Base-by-base conservation (phyloP, 1,140 invertebrate genomes). In the Euura lappo region DNA sequence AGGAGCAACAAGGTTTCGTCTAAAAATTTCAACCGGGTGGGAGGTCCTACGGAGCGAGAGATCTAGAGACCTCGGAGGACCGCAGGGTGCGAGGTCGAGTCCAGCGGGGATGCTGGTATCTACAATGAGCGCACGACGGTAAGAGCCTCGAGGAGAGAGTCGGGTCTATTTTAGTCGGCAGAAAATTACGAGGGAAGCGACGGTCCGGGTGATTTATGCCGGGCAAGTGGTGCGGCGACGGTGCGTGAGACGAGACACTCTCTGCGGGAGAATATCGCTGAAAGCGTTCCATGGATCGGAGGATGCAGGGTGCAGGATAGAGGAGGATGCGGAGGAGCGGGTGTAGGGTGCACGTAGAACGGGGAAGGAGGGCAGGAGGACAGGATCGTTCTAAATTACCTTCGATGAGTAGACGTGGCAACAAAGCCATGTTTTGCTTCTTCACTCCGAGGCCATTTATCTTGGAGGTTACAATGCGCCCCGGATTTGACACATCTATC, bases 401-500 rank as follows among this genome's bases (percentile, higher is more conserved):
- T 84, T 85, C 80, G 85, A 85, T 84, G 83, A 86, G 84, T 81
- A 79, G 79, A 81, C 75, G 71, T 77, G 75, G 75, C 81, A 88
- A 89, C 87, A 89, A 89, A 83, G 81, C 85, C 87, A 85, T 89
- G 88, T 89, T 89, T 89, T 88, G 88, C 88, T 88, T 87, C 85
- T 84, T 88, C 86, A 87, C 83, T 83, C 81, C n/a, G 77, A 79
- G 79, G 82, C 86, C 88, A 89, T 89, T 89, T 89, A 89, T 89
- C 86, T 88, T 85, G 79, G 80, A 79, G 78, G 76, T 75, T 82
- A 89, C 88, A 89, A 89, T 88, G 85, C 85, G 83, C 81, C 83
- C 75, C 86, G 84, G 81, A 88, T 89, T 89, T 89, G 87, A 89
- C 88, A 89, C 88, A 89, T 89, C 88, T 89, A 89, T 89, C 88